phyloP scores from a whole-genome alignment of 2,113 vertebrate genomes.

The Myocastor coypus region DNA sequence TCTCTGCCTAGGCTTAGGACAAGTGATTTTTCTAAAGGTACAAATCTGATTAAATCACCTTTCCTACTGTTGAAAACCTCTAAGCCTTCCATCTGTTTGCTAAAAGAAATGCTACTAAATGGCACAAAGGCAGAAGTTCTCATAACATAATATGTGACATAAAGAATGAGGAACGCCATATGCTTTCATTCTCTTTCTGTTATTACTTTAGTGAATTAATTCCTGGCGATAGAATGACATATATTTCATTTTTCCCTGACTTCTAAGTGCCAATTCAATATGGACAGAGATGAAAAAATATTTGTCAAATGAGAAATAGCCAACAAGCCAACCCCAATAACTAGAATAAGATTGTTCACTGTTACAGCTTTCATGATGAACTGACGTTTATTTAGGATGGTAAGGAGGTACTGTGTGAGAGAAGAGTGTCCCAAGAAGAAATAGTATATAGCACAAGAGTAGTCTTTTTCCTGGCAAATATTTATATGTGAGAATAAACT shows the following conservation, averaged over 20 bases:
- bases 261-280: conserved; percentile 1
- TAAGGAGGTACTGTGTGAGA: not conserved
- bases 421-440: not conserved
- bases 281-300: not conserved
- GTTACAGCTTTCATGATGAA: not conserved
- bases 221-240: not conserved
- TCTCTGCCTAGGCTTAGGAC: conserved; percentile 30
- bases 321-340: not conserved
- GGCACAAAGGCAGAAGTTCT: conserved; percentile 24
- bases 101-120: conserved; percentile 11
- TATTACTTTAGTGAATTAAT: conserved; percentile 21
- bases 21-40: conserved; percentile 37
- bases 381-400: not conserved
- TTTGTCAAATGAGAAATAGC: not conserved
- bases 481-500: not conserved
- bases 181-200: conserved; percentile 47
- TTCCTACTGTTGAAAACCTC: conserved; percentile 57
- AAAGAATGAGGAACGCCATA: not conserved
- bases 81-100: conserved; percentile 26
- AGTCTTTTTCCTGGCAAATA: not conserved
- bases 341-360: not conserved
- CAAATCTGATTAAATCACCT: conserved; percentile 46
- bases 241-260: not conserved
- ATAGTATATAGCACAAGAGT: not conserved
- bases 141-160: not conserved